Percentiles rank a stretch among this genome's conserved stretches.
phyloP scores from a whole-genome alignment of 2,888 invertebrate species.

The Andrena dorsata region DNA sequence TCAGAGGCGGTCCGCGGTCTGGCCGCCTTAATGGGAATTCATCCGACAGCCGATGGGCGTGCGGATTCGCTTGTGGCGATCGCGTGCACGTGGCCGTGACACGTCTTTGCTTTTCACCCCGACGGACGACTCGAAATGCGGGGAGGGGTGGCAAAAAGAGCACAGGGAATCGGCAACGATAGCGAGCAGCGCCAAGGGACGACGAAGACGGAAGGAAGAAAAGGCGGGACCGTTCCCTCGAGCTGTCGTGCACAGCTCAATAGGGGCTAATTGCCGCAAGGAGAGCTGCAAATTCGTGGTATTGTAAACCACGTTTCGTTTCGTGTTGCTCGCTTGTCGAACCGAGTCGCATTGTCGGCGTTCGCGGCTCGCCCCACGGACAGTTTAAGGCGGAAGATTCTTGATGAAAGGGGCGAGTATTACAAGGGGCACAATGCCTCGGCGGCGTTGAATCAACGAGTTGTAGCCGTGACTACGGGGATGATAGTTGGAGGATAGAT shows the following conservation, averaged over 20 bases:
- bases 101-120: slow-evolving; percentile 53
- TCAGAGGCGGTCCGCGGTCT: slow-evolving; percentile 40
- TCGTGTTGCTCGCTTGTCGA: slow-evolving; percentile 62
- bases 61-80: slow-evolving; percentile 60
- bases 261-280: slow-evolving; percentile 74
- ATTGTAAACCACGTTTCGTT: slow-evolving; percentile 68
- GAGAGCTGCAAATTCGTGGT: slow-evolving; percentile 73
- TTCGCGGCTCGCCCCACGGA: slow-evolving; percentile 18
- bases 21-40: slow-evolving; percentile 65
- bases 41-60: slow-evolving; percentile 71
- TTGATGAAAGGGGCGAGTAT: background rate
- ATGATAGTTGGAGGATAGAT: background rate
- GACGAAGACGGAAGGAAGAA: slow-evolving; percentile 23
- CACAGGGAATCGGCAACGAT: background rate
- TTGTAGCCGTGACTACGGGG: background rate
- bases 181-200: background rate
- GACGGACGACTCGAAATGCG: slow-evolving; percentile 27
- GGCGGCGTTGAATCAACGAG: slow-evolving; percentile 9
- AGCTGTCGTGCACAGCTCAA: slow-evolving; percentile 69
- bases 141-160: slow-evolving; percentile 2
- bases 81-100: slow-evolving; percentile 69
- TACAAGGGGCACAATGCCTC: slow-evolving; percentile 14
- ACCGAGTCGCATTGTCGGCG: slow-evolving; percentile 54
- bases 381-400: slow-evolving; percentile 12
- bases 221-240: slow-evolving; percentile 61